These are phyloP conservation scores for Stenolophus ochropezus DNA, from an alignment of 2,888 invertebrate species.

Conservation along the genomic window DNA sequence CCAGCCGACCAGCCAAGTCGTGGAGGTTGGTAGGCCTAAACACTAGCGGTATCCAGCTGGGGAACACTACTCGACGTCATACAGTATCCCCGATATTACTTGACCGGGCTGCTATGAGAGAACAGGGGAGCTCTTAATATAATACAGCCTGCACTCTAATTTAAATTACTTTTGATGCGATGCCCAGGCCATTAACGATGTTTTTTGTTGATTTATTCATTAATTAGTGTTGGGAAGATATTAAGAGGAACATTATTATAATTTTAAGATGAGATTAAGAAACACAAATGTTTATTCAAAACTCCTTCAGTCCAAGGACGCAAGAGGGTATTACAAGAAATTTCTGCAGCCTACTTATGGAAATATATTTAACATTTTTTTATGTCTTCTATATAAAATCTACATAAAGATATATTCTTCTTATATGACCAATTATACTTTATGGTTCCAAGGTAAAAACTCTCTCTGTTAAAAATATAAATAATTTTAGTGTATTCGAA, in stretches of 20 bases:
- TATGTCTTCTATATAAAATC: no score
- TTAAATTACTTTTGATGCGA: constrained; percentile 57
- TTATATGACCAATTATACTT: no score
- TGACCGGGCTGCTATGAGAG: constrained; percentile 51
- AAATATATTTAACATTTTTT: no score
- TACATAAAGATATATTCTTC: no score
- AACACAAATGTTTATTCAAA: not conserved
- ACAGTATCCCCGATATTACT: constrained; percentile 58
- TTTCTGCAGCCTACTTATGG: no score
- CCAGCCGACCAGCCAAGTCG: constrained; percentile 19
- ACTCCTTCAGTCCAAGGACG: not conserved
- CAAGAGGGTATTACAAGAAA: no score
- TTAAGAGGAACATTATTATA: constrained; percentile 20
- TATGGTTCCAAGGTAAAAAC: no score
- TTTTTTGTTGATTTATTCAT: constrained; percentile 58
- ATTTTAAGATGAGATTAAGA: constrained; percentile 3
- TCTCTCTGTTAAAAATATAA: no score
- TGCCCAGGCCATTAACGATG: constrained; percentile 37
- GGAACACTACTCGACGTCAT: constrained; percentile 34
- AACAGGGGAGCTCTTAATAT: constrained; percentile 37
- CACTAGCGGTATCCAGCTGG: not conserved
- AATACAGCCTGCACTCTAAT: constrained; percentile 57
- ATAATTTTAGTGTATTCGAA: no score
- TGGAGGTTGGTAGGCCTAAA: not conserved
- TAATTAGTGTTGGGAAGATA: constrained; percentile 45